A percentile compares a stretch with the other conserved stretches of the same genome.
Evolutionary conservation across 2,888 invertebrate species (phyloP).

Genomic region (Cheilosia pagana): DNA sequence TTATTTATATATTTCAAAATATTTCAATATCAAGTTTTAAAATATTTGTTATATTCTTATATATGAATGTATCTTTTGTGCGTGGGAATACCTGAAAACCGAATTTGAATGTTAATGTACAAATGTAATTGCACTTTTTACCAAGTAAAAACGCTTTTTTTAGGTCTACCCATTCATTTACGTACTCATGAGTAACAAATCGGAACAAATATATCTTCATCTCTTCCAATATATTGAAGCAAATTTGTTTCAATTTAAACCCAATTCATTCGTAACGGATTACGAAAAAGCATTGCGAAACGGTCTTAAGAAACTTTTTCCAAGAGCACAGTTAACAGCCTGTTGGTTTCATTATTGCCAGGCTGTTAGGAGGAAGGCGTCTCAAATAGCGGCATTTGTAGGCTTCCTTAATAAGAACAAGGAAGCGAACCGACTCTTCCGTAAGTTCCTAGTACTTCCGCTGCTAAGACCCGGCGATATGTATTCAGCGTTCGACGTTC

Average conservation of each 20-base stretch:
- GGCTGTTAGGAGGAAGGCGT: background rate
- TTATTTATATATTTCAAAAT: no score
- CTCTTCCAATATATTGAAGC: constrained; percentile 11
- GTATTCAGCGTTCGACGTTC: constrained; percentile 9
- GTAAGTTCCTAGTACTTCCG: constrained; percentile 6
- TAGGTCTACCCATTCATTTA: no score
- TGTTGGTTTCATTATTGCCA: constrained; percentile 2
- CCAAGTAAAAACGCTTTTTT: no score
- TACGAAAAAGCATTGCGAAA: constrained; percentile 1
- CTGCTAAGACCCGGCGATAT: constrained; percentile 13
- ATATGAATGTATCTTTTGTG: no score
- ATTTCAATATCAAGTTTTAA: no score
- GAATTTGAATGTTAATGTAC: no score
- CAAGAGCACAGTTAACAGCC: background rate
- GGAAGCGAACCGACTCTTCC: background rate
- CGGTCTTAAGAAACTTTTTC: background rate
- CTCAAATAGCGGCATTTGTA: constrained; percentile 4
- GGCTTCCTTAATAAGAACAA: no score
- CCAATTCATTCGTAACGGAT: constrained; percentile 1
- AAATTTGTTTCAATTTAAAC: constrained; percentile 6
- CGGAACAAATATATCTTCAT: constrained; percentile 5
- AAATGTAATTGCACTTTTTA: no score
- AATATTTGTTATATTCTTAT: no score
- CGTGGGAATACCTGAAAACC: no score
- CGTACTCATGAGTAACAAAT: constrained; percentile 7